These are phyloP conservation scores for Megalops atlanticus DNA, from an alignment of 2,113 vertebrate species.

Conservation along the genomic window DNA sequence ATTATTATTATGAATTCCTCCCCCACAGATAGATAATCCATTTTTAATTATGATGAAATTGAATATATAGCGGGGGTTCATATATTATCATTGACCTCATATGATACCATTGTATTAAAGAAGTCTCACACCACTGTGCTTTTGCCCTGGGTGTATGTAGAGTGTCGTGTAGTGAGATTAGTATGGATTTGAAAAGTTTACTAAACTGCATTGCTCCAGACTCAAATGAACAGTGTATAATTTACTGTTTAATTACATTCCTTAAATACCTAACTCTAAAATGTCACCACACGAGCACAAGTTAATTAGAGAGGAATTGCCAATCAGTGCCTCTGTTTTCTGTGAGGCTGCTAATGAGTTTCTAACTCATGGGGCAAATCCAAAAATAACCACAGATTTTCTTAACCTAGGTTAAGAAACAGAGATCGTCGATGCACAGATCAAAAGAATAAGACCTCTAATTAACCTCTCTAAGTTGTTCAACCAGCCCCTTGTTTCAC, in stretches of 20 bases:
- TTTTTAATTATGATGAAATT: constrained; percentile 68
- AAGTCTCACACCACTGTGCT: background rate
- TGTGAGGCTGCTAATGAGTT: background rate
- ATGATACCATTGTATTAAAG: constrained; percentile 50
- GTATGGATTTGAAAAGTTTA: background rate
- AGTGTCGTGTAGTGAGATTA: no score
- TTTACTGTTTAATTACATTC: background rate
- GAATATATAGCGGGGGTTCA: constrained; percentile 58
- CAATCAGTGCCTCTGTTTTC: background rate
- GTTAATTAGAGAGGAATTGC: background rate
- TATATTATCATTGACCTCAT: constrained; percentile 46
- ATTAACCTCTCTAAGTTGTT: background rate
- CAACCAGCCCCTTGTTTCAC: no score
- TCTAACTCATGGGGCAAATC: background rate
- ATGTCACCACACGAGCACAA: background rate
- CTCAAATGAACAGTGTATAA: background rate
- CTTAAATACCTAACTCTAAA: background rate
- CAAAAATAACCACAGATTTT: background rate
- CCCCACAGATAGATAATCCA: constrained; percentile 60
- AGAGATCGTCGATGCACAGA: background rate
- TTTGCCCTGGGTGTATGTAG: background rate
- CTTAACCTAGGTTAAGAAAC: background rate
- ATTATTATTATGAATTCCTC: constrained; percentile 64
- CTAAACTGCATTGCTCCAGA: background rate
- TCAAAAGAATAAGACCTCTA: background rate